Base-by-base conservation (phyloP, 1,140 invertebrate genomes). In the Zaprionus gabonicus region DNA sequence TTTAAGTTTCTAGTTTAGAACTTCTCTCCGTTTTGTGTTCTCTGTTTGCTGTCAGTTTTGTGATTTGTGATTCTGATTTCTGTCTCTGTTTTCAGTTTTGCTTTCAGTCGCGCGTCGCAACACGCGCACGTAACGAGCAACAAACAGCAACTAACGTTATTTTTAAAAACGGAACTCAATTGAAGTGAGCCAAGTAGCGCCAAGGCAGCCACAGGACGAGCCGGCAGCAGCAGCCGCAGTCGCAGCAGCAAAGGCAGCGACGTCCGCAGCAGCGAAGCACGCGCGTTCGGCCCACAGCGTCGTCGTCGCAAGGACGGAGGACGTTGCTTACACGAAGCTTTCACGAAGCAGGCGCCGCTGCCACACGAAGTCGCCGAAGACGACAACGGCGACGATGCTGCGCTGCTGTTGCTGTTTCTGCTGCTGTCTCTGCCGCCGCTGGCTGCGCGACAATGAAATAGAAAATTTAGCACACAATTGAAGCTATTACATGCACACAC, bases 121-220 rank as follows among this genome's bases (percentile, higher is more conserved):
- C 91, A 91, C 91, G 86, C 91, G 84, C 91, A 92, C 91, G 87
- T 91, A 84, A 81, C 91, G 87, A 92, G 91, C 91, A 92, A 91
- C 91, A 92, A 92, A 92, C 91, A 91, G 91, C 87, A 92, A 92
- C 91, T 92, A 92, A 92, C 84, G 91, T 92, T 92, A 91, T 90
- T 90, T 92, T 91, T 80, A 76, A 88, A 88, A 91, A 80, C 78
- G 77, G 76, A 92, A 85, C 86, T 85, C 87, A 79, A 88, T 88
- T 85, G 81, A 92, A 92, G 83, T 91, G 80, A 80, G 77, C 85
- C 81, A 88, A 88, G 85, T 72, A 66, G 70, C 68, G 65, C 67
- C 66, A 81, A 84, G 46, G 58, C 70, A 51, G 76, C 65, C 38
- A 68, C 56, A 71, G 55, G 62, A 65, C 60, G 55, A 53, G 73